Conservation (phyloP, 1,140 invertebrate genomes). For the Penaeus vannamei region DNA sequence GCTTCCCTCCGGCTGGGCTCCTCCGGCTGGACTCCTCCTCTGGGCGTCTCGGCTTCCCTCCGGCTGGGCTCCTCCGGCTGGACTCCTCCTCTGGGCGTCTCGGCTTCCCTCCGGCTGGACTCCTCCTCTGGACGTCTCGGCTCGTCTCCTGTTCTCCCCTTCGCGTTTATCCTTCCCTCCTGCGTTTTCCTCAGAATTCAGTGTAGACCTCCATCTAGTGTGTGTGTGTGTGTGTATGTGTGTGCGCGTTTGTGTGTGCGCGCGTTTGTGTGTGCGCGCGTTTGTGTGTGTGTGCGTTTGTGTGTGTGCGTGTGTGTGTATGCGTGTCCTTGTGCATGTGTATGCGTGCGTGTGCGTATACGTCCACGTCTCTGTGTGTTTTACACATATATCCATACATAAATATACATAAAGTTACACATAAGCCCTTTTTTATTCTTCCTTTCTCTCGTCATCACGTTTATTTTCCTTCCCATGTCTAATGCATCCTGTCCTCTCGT, state of each 20-base stretch:
- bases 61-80: too few species aligned
- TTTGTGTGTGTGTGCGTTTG: neutral
- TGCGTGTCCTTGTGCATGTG: neutral
- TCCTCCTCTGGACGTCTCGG: too few species aligned
- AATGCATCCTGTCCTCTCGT: neutral
- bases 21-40: too few species aligned
- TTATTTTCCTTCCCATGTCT: neutral
- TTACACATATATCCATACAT: neutral
- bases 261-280: neutral
- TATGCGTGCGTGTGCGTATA: neutral
- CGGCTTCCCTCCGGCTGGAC: too few species aligned
- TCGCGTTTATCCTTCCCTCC: too few species aligned
- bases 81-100: too few species aligned
- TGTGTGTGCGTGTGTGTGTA: neutral
- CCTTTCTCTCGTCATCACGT: neutral
- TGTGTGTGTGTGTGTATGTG: too few species aligned
- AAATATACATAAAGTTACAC: neutral
- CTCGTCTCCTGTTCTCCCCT: too few species aligned
- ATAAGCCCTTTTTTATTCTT: neutral
- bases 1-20: fast-evolving
- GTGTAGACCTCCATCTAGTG: too few species aligned
- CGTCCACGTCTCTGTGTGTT: neutral
- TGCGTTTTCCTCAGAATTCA: too few species aligned
- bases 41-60: too few species aligned
- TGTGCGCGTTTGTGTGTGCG: too few species aligned